phyloP scores from a whole-genome alignment of 2,797 vertebrate genomes.

The Hapalemur alaotrensis region DNA sequence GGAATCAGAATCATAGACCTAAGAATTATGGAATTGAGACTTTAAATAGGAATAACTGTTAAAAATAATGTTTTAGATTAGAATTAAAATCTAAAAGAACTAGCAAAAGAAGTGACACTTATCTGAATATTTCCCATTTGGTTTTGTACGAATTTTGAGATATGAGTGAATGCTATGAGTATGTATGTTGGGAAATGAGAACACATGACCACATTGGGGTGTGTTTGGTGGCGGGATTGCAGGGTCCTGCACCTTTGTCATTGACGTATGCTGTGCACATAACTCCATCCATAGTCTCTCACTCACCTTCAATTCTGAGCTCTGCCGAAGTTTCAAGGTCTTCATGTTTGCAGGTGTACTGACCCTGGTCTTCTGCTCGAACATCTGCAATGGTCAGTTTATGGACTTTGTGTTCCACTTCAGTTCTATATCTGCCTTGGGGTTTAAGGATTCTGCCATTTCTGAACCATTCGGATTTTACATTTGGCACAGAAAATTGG shows the following conservation, averaged over 20 bases:
- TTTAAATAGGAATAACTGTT: neutral
- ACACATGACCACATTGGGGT: rapidly evolving
- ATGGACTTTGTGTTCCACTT: conserved; percentile 94
- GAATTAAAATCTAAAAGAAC: neutral
- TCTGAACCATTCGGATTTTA: conserved; percentile 95
- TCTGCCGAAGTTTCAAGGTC: conserved; percentile 93
- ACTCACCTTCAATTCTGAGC: conserved; percentile 97
- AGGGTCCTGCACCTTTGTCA: neutral
- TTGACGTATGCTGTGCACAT: rapidly evolving
- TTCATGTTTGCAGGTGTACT: conserved; percentile 93
- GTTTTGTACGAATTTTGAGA: neutral
- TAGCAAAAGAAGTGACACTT: neutral
- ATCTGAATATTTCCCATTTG: neutral
- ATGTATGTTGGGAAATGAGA: neutral
- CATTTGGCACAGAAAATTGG: conserved; percentile 96
- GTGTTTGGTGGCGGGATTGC: too few species aligned
- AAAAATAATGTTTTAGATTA: neutral
- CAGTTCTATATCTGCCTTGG: conserved; percentile 90
- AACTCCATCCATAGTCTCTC: neutral
- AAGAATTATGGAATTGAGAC: conserved; percentile 9
- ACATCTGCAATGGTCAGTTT: conserved; percentile 95
- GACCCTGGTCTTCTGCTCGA: conserved; percentile 93
- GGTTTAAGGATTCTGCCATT: conserved; percentile 93
- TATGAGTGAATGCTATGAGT: neutral
- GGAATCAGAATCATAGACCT: conserved; percentile 1